Percentiles rank a stretch among this genome's conserved stretches.
phyloP scores from a whole-genome alignment of 1,140 invertebrate genomes.

The Drosophila ambigua region DNA sequence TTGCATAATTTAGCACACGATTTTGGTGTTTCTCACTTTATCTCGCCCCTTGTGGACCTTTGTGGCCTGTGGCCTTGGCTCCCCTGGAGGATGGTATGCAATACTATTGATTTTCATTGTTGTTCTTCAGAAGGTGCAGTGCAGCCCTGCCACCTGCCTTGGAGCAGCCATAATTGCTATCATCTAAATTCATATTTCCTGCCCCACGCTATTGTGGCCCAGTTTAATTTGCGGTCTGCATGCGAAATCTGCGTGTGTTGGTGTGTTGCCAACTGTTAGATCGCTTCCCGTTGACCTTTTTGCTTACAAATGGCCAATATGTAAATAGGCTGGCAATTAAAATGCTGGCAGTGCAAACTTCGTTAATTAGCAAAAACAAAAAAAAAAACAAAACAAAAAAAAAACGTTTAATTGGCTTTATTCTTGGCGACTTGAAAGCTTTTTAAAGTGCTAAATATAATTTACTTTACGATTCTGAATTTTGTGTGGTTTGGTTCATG shows the following conservation, averaged over 20 bases:
- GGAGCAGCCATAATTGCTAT: slow-evolving; percentile 53
- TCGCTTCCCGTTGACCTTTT: slow-evolving; percentile 24
- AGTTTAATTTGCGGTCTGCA: slow-evolving; percentile 66
- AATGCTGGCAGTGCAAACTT: slow-evolving; percentile 33
- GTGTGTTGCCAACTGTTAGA: slow-evolving; percentile 20
- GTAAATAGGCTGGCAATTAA: slow-evolving; percentile 43
- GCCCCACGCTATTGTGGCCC: slow-evolving; percentile 1
- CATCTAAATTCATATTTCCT: slow-evolving; percentile 65
- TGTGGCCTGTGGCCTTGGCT: no score
- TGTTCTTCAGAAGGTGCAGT: not conserved
- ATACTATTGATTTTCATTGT: slow-evolving; percentile 67
- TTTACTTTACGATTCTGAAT: no score
- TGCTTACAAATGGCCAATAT: slow-evolving; percentile 40
- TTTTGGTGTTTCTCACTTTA: slow-evolving; percentile 10
- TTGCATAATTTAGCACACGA: slow-evolving; percentile 61
- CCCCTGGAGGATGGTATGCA: slow-evolving; percentile 11
- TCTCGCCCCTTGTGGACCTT: no score
- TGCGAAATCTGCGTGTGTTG: slow-evolving; percentile 37
- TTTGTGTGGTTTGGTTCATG: no score
- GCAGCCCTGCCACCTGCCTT: slow-evolving; percentile 7
- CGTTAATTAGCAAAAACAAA: slow-evolving; percentile 36
- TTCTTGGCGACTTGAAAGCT: slow-evolving; percentile 4
- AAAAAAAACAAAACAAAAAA: no score
- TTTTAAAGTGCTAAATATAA: not conserved
- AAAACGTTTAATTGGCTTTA: slow-evolving; percentile 23